Percentiles rank a stretch among this genome's conserved stretches.
Evolutionary conservation across 2,888 invertebrate genomes (phyloP).

Genomic region (Trachelus iudaicus): DNA sequence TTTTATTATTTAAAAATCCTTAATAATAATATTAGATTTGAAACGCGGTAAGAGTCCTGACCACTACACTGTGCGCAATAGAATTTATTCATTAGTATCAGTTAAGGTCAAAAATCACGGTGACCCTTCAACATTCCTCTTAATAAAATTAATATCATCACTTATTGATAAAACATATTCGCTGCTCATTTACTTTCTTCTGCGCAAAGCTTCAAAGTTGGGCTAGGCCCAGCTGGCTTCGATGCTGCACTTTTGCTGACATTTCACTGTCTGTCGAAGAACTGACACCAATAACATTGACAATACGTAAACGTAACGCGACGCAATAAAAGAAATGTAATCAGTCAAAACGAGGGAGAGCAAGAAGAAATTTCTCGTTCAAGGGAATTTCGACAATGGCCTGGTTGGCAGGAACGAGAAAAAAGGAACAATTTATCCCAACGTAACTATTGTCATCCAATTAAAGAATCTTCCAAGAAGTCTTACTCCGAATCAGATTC

Average conservation of each 20-base stretch:
- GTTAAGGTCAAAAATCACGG: background rate
- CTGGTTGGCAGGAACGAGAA: background rate
- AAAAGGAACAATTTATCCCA: background rate
- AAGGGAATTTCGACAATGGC: background rate
- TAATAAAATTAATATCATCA: background rate
- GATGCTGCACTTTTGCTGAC: background rate
- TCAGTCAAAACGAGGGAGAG: background rate
- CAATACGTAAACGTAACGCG: background rate
- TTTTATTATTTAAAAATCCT: background rate
- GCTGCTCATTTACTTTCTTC: background rate
- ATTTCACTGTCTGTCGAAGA: background rate
- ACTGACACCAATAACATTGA: background rate
- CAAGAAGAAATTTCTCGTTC: background rate
- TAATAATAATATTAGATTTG: background rate
- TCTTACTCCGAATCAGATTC: constrained; percentile 53
- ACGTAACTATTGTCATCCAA: background rate
- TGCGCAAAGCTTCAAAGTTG: background rate
- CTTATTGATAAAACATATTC: background rate
- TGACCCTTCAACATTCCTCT: background rate
- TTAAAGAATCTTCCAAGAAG: background rate
- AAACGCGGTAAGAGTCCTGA: background rate
- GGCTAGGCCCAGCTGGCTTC: background rate
- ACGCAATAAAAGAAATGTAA: background rate
- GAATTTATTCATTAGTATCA: background rate
- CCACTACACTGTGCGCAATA: background rate